phyloP scores from a whole-genome alignment of 2,113 vertebrate species.

The Mesoclemmys tuberculata region DNA sequence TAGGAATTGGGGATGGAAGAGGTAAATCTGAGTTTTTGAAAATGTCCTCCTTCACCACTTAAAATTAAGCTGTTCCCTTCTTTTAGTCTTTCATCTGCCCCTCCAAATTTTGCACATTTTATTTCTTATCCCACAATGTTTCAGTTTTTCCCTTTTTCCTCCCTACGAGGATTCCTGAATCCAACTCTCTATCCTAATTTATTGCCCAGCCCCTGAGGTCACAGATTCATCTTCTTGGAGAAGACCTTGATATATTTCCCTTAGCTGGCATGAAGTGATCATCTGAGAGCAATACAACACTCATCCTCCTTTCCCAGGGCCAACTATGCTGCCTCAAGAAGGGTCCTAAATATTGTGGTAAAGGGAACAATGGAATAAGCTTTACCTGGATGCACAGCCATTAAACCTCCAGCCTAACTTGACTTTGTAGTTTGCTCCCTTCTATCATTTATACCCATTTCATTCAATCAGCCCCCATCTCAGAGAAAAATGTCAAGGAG shows the following conservation, averaged over 20 bases:
- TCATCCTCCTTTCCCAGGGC: background rate
- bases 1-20: background rate
- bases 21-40: background rate
- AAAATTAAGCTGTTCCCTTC: fast-evolving
- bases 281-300: fast-evolving
- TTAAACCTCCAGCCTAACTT: background rate
- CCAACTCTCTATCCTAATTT: background rate
- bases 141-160: background rate
- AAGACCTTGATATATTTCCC: background rate
- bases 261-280: fast-evolving
- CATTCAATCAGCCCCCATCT: background rate
- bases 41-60: fast-evolving
- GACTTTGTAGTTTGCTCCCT: background rate
- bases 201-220: background rate
- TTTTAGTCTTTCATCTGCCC: background rate
- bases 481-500: background rate
- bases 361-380: background rate
- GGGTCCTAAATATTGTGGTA: background rate
- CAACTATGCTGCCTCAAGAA: background rate
- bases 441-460: background rate
- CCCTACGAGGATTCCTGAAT: background rate
- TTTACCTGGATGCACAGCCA: background rate
- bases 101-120: background rate
- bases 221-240: background rate
- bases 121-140: background rate